Evolutionary conservation across 2,888 invertebrate species (phyloP), one percentile per base, ranked within the genome.

Genomic region (Boloria selene): DNA sequence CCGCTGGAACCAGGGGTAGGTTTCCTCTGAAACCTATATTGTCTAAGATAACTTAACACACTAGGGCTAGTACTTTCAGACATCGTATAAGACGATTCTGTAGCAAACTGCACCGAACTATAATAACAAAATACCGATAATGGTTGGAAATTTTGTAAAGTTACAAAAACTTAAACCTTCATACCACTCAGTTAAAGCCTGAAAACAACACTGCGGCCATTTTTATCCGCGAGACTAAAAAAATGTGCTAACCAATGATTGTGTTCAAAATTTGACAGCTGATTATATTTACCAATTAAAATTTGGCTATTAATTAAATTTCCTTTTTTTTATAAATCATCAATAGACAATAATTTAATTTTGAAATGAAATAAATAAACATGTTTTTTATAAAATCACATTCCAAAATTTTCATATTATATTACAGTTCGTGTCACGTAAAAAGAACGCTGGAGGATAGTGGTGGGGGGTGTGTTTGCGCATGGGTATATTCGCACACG

Each of bases 11-110:
- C 85, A 79, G 82, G 79, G 76, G 82, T 88, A 58, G 90, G 89
- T 87, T 94, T 95, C 83, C 93, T 95, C 82, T 95, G 94, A 84
- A 95, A 95, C 78, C 95, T 93, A 81, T 95, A 95, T 80, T 94
- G 94, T 77, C 95, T 92, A 74, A 95, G 88, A 85, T 94, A 93
- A 83, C 93, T 94, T 79, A 94, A 86, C 75, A 94, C 87, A 81
- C 92, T 94, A 59, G 94, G 93, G 78, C 93, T 94, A 75, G 85
- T 86, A 75, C 85, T 84, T 76, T 91, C 87, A 72, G 91, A 89
- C 92, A 92, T 92, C 73, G 76, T 72, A 70, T 65, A 65, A 61
- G 67, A 56, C 63, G 64, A 70, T 54, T 58, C 52, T 51, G 51
- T 62, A 61, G 54, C 56, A 53, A 61, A 64, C 61, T 64, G 59